A percentile compares a stretch with the other conserved stretches of the same genome.
Evolutionary conservation across 2,113 vertebrate genomes (phyloP).

Genomic region (Plotosus lineatus): DNA sequence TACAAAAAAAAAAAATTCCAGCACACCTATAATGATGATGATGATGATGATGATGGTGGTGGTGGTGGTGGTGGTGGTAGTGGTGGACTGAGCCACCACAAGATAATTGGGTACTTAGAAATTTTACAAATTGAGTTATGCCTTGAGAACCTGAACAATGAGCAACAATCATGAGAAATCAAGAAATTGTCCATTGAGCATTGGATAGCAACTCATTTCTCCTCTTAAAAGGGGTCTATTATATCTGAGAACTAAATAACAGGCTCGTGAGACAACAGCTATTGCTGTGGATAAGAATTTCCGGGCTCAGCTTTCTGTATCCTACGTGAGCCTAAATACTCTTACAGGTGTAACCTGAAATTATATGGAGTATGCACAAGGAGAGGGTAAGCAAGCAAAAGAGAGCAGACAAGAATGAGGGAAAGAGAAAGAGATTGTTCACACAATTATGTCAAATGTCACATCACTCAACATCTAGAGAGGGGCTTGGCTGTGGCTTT

Average conservation of each 20-base stretch:
- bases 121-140: conserved; percentile 14
- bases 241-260: conserved; percentile 41
- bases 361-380: conserved; percentile 78
- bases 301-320: conserved; percentile 57
- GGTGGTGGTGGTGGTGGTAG: too few relatives aligned
- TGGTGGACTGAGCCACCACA: not conserved
- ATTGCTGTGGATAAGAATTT: conserved; percentile 37
- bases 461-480: conserved; percentile 50
- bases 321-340: conserved; percentile 87
- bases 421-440: conserved; percentile 45
- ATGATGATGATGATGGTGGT: conserved; percentile 9
- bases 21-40: not conserved
- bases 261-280: conserved; percentile 30
- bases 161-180: conserved; percentile 16
- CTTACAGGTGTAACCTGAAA: conserved; percentile 95
- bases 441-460: conserved; percentile 59
- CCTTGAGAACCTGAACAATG: conserved; percentile 6
- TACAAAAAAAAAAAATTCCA: not conserved
- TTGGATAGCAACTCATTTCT: conserved; percentile 8
- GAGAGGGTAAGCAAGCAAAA: conserved; percentile 23
- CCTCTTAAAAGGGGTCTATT: conserved; percentile 34
- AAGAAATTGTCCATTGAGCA: not conserved
- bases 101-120: conserved; percentile 34
- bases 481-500: conserved; percentile 40
- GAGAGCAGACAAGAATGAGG: conserved; percentile 21